Conservation (phyloP, 2,113 vertebrate species). For the Cyanoderma ruficeps region DNA sequence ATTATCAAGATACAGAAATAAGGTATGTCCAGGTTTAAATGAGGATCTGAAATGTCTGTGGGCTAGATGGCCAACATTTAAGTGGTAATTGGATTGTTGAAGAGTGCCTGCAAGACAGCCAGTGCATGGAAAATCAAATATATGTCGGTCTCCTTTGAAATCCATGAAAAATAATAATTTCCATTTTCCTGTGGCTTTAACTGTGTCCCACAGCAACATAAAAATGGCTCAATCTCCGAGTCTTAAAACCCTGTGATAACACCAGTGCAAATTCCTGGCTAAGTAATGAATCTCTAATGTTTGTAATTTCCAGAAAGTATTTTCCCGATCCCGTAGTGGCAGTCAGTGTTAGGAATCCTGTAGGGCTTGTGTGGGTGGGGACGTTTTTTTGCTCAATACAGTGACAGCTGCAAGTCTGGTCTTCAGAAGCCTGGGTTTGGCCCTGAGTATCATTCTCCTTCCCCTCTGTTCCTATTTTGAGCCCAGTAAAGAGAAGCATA, state of each 20-base stretch:
- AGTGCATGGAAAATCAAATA: not conserved
- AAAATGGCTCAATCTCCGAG: not conserved
- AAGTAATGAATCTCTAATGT: not conserved
- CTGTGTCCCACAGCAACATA: not conserved
- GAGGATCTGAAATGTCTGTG: not conserved
- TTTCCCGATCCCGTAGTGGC: not conserved
- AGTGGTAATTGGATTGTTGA: conserved; percentile 16
- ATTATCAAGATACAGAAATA: not conserved
- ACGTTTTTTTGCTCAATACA: not conserved
- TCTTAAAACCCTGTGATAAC: not conserved
- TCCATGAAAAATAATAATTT: conserved; percentile 3
- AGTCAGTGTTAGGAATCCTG: not conserved
- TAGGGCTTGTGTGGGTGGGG: not conserved
- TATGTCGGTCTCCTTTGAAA: not conserved
- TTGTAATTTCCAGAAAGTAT: not conserved
- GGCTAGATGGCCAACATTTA: not conserved
- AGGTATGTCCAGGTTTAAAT: not conserved
- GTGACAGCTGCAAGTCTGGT: conserved; percentile 5
- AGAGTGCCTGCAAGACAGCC: not conserved
- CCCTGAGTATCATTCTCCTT: not conserved
- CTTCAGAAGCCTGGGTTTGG: not conserved
- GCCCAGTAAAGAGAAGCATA: conserved; percentile 46
- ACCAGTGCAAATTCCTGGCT: not conserved
- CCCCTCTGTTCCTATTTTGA: conserved; percentile 16
- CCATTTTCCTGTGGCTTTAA: not conserved